A percentile compares a stretch with the other conserved stretches of the same genome.
Evolutionary conservation across 2,888 invertebrate species (phyloP).

Genomic region (Melipona beecheii): DNA sequence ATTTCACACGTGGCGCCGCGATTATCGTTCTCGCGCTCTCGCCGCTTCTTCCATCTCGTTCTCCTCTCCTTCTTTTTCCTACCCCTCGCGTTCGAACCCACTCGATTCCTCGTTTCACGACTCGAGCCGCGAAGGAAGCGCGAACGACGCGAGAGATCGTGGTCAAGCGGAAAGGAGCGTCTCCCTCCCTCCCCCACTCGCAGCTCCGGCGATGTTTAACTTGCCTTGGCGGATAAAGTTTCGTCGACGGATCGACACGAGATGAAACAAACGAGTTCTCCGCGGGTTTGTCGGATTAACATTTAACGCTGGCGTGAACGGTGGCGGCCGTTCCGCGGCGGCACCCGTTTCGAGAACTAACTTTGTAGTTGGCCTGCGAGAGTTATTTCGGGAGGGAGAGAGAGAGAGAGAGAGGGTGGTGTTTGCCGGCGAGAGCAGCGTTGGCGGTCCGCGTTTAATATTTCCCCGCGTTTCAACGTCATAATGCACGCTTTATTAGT

Average conservation of each 20-base stretch:
- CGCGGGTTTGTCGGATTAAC: constrained; percentile 17
- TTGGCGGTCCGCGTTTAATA: constrained; percentile 26
- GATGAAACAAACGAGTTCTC: constrained; percentile 4
- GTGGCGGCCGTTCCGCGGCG: not conserved
- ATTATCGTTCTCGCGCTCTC: not conserved
- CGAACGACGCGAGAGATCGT: not conserved
- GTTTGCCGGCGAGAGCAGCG: not conserved
- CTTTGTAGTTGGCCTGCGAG: constrained; percentile 1
- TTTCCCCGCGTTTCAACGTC: constrained; percentile 29
- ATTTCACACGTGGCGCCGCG: constrained; percentile 30
- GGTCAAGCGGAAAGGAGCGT: constrained; percentile 19
- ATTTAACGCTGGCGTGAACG: constrained; percentile 12
- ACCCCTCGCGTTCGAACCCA: too few species aligned
- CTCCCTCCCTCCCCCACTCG: not conserved
- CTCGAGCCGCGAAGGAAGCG: too few species aligned
- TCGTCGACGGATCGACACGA: not conserved
- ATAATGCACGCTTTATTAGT: constrained; percentile 24
- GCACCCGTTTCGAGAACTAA: not conserved
- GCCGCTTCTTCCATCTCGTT: too few species aligned
- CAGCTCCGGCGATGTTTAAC: not conserved
- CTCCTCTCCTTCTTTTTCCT: too few species aligned
- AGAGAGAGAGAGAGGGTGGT: not conserved
- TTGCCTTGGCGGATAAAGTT: not conserved
- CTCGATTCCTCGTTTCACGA: not conserved
- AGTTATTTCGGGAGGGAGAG: constrained; percentile 21